Evolutionary conservation across 2,888 invertebrate genomes (phyloP), one percentile per base, ranked within the genome.

Genomic region (Coenonympha glycerion): DNA sequence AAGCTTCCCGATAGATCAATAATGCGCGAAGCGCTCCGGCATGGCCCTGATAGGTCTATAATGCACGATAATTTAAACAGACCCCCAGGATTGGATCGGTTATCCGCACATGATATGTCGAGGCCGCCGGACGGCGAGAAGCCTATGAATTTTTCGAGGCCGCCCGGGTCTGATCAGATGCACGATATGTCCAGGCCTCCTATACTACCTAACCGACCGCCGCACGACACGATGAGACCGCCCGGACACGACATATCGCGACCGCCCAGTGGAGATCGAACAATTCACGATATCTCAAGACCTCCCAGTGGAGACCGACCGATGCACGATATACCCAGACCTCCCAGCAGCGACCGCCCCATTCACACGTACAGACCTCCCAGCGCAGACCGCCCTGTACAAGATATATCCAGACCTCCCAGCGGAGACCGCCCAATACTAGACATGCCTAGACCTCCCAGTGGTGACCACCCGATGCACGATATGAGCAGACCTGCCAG

Each of bases 301-400:
- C 52, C 45, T 26, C 49, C 30, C 15, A 6, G 36, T 2, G n/a
- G 6, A 63, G 54, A 53, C 6, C 24, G 41, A 6, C 40, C 46
- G 3, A 24, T 45, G 36, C 50, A 50, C 30, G 54, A 50, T 2
- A 28, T 40, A 34, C 39, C 52, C 36, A 40, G 51, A 13, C 51
- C 30, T 2, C 33, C 41, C 31, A 3, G 49, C 19, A n/a, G 31
- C 49, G 30, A 44, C 4, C 36, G 40, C 3, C 36, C 34, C 30
- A 33, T 66, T 45, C 57, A 47, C n/a, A 46, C 51, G 39, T 15
- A 37, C 13, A 50, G 53, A 9, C 47, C 48, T 9, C 49, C 57
- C 9, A 34, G 36, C 1, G 6, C 34, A 1, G 56, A 55, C 1
- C 49, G 56, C 6, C 49, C 51, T 36, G 19, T 65, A 41, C 55